phyloP scores from a whole-genome alignment of 2,113 vertebrate species.

The Dipodomys spectabilis region DNA sequence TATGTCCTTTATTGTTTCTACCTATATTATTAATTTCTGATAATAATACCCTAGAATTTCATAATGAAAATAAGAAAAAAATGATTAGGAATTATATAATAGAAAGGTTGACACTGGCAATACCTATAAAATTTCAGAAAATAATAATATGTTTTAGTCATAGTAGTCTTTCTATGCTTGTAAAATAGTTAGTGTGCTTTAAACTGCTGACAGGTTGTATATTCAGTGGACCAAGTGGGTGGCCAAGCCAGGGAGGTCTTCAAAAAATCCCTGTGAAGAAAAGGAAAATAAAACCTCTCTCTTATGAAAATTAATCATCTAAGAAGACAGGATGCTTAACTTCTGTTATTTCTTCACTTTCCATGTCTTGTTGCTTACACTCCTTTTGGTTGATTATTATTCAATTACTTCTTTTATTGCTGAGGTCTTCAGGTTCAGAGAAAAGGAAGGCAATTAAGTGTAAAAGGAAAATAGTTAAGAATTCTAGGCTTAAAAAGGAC shows the following conservation, averaged over 20 bases:
- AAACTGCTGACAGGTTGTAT: constrained; percentile 8
- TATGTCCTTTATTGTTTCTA: not conserved
- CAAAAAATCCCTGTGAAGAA: constrained; percentile 14
- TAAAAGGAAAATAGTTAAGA: not conserved
- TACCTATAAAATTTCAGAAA: not conserved
- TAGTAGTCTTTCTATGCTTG: not conserved
- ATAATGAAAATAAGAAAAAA: constrained; percentile 52
- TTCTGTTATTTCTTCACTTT: constrained; percentile 15
- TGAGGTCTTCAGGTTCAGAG: not conserved
- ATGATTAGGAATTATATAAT: not conserved
- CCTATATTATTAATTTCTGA: not conserved
- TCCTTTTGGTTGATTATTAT: not conserved
- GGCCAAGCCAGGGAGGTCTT: not conserved
- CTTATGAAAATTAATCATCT: constrained; percentile 17
- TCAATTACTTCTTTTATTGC: not conserved
- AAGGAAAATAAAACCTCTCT: not conserved
- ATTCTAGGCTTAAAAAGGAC: not conserved
- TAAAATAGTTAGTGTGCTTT: not conserved
- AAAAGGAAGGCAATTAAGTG: not conserved
- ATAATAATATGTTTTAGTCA: not conserved
- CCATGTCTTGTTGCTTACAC: not conserved
- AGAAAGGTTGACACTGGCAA: not conserved
- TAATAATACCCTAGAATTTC: constrained; percentile 12
- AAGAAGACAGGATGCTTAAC: not conserved
- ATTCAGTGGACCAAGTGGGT: constrained; percentile 16